Base-by-base conservation (phyloP, 2,888 invertebrate species). In the Fragum fragum region DNA sequence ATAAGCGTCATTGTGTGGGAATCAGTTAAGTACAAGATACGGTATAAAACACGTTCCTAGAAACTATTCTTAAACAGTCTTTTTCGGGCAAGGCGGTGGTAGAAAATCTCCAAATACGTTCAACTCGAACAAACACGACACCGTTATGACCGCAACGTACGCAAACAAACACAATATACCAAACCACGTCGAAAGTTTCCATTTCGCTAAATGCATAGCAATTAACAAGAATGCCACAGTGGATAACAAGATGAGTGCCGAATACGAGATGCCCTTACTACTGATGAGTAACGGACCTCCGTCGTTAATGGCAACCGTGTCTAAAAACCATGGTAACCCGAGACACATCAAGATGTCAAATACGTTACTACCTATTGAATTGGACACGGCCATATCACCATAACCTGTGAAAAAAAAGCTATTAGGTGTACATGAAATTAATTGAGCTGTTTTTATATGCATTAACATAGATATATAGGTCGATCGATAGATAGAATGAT, bases 91-190 rank as follows among this genome's bases (percentile, higher is more conserved):
- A 1, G 82, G 39, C 3, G 82, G 76, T 16, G 71, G 63, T 16
- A 82, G 78, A 91, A 98, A 97, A 91, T 96, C 96, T 95, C 98
- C 98, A 96, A 98, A 98, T 87, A 98, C 97, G 86, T 97, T 97
- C 93, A 97, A 95, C 94, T 98, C 98, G 73, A 97, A 96, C 29
- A 97, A 95, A 81, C 97, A 96, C 5, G 98, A 97, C 73, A 97
- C 95, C 0, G 96, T 95, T 5, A 98, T 96, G 90, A 97, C 97
- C 5, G 96, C 91, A 0, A 95, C 87, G 91, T 98, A 98, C 11
- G 97, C 95, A 0, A 95, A 52, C 1, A 97, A 92, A 23, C 97
- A 96, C 0, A 96, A 95, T 0, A 95, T 83, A 16, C 98, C 98
- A 5, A 97, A 96, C 69, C 95, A 95, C 92, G 96, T 96, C 85